These are phyloP conservation scores for Xenopus petersii DNA, from an alignment of 2,797 vertebrate species.

Conservation along the genomic window DNA sequence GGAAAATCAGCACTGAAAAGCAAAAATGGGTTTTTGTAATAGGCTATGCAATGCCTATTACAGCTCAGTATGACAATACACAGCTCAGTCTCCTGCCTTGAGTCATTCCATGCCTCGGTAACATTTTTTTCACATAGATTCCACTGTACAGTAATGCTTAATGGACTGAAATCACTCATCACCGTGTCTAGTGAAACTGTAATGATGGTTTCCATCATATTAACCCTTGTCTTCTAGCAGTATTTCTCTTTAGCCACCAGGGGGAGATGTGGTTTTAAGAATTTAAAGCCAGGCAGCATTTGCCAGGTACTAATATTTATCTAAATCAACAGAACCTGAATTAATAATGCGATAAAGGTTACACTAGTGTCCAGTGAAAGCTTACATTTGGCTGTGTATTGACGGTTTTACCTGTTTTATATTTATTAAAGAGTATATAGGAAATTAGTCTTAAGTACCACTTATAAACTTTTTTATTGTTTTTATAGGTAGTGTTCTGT, in stretches of 20 bases:
- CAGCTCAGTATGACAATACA: too few relatives aligned
- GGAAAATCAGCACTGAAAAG: too few relatives aligned
- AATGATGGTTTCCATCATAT: background rate
- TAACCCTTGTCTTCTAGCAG: conserved; percentile 33
- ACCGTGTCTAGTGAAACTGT: too few relatives aligned
- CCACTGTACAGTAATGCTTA: too few relatives aligned
- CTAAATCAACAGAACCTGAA: background rate
- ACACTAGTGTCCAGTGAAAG: conserved; percentile 10
- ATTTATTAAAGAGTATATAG: conserved; percentile 13
- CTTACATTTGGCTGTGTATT: conserved; percentile 23
- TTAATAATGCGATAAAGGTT: background rate
- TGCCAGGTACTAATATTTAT: background rate
- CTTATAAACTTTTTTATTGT: background rate
- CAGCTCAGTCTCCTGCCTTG: too few relatives aligned
- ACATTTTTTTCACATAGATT: too few relatives aligned
- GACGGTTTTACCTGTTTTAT: conserved; percentile 33
- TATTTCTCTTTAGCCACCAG: conserved; percentile 35
- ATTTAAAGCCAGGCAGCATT: background rate
- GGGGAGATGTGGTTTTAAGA: conserved; percentile 38
- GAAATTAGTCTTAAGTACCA: conserved; percentile 12
- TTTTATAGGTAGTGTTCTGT: too few relatives aligned
- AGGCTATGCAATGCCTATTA: too few relatives aligned
- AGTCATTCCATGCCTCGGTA: too few relatives aligned
- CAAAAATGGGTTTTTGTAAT: too few relatives aligned
- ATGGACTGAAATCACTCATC: too few relatives aligned